Evolutionary conservation across 2,113 vertebrate species (phyloP).

Genomic region (Balaeniceps rex): DNA sequence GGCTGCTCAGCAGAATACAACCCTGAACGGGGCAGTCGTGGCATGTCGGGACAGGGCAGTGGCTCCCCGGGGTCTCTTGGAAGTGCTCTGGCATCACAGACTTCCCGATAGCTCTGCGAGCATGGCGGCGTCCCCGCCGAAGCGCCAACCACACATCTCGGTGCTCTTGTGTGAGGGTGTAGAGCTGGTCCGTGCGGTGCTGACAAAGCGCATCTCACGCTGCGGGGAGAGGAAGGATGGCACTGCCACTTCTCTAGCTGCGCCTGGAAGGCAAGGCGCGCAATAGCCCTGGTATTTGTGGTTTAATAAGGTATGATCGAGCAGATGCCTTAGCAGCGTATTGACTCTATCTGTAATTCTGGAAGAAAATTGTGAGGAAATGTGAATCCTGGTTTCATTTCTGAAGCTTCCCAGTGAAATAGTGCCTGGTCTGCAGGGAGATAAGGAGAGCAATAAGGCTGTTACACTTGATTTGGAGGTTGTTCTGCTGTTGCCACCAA

Average conservation of each 20-base stretch:
- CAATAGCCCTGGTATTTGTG: no score
- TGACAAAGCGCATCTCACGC: rapidly evolving
- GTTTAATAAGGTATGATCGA: not conserved
- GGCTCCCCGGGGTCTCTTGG: not conserved
- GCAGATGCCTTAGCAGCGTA: not conserved
- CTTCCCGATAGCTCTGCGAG: not conserved
- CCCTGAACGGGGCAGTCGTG: not conserved
- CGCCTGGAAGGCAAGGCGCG: not conserved
- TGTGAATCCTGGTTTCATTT: not conserved
- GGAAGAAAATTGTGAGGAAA: not conserved
- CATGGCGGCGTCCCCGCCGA: rapidly evolving
- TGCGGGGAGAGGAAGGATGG: not conserved
- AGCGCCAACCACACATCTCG: rapidly evolving
- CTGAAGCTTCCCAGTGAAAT: not conserved
- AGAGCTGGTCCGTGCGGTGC: rapidly evolving
- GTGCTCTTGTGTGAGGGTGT: rapidly evolving
- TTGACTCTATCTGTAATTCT: not conserved
- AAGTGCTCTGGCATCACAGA: not conserved
- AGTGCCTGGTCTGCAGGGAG: slow-evolving; percentile 1
- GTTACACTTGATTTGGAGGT: slow-evolving; percentile 16
- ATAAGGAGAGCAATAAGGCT: slow-evolving; percentile 8
- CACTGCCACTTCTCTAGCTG: not conserved
- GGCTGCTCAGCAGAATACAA: not conserved
- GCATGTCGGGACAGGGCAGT: not conserved
- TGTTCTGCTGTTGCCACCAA: slow-evolving; percentile 18